phyloP scores from a whole-genome alignment of 2,888 invertebrate genomes.

The Chromoteleia sp. region DNA sequence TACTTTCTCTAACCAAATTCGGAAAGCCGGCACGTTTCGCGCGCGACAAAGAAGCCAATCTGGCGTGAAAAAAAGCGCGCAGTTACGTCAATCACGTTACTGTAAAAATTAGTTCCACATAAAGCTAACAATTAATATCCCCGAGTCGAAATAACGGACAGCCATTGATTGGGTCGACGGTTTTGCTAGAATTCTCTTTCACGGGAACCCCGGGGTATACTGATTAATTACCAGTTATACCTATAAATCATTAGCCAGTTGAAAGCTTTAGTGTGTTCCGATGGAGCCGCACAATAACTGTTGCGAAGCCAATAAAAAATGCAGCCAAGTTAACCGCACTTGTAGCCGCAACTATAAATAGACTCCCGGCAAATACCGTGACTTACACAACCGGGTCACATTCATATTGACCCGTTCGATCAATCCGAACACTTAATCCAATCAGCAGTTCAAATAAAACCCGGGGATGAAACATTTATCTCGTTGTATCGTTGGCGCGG shows the following conservation, averaged over 20 bases:
- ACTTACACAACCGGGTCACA: conserved; percentile 18
- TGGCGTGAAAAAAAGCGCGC: conserved; percentile 29
- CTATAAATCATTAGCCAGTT: conserved; percentile 50
- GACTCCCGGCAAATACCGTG: neutral
- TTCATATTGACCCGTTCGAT: conserved; percentile 15
- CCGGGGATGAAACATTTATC: conserved; percentile 11
- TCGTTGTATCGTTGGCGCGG: neutral
- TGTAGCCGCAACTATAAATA: conserved; percentile 24
- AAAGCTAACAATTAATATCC: conserved; percentile 42
- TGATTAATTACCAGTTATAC: conserved; percentile 48
- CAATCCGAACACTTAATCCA: conserved; percentile 21
- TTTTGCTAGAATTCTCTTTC: neutral
- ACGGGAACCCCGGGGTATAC: neutral
- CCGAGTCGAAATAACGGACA: conserved; percentile 24
- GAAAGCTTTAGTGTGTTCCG: conserved; percentile 47
- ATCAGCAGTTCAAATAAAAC: conserved; percentile 22
- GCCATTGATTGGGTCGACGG: conserved; percentile 36
- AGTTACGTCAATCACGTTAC: conserved; percentile 18
- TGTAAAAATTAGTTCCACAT: conserved; percentile 19
- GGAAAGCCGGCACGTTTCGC: conserved; percentile 11
- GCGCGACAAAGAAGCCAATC: conserved; percentile 41
- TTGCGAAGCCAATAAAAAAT: conserved; percentile 39
- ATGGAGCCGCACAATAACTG: conserved; percentile 17
- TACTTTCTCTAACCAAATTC: conserved; percentile 54
- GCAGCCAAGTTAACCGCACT: conserved; percentile 8